Conservation (phyloP, 2,888 invertebrate genomes). For the Pilophorus perplexus region DNA sequence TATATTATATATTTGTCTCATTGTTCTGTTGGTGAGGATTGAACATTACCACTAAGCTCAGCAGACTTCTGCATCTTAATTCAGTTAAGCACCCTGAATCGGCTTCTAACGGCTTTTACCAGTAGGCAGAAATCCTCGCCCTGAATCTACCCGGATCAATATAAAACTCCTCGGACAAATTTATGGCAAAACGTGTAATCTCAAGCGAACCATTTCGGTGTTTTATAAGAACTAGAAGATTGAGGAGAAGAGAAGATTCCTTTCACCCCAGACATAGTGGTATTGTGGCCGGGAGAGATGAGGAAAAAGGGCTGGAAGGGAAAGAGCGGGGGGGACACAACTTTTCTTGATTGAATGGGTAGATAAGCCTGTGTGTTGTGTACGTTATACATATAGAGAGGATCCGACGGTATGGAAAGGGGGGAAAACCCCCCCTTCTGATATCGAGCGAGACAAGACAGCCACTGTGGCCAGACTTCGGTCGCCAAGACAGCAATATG, state of each 20-base stretch:
- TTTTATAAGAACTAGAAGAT: too few relatives aligned
- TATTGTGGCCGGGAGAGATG: slow-evolving; percentile 15
- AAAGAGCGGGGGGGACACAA: neutral
- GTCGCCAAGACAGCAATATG: slow-evolving; percentile 39
- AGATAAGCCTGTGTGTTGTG: neutral
- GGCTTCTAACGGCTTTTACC: too few relatives aligned
- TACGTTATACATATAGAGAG: slow-evolving; percentile 29
- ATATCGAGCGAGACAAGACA: slow-evolving; percentile 29
- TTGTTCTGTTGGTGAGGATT: too few relatives aligned
- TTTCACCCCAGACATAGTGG: neutral
- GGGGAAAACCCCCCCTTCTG: neutral
- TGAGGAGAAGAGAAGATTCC: neutral
- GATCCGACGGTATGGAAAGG: neutral
- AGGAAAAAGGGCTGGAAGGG: neutral
- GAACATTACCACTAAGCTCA: too few relatives aligned
- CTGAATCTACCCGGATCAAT: too few relatives aligned
- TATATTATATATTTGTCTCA: too few relatives aligned
- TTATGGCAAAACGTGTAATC: too few relatives aligned
- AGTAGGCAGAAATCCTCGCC: too few relatives aligned
- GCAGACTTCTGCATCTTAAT: too few relatives aligned
- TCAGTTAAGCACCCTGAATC: too few relatives aligned
- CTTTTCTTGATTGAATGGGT: slow-evolving; percentile 32
- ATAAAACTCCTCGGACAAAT: too few relatives aligned
- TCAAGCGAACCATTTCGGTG: too few relatives aligned
- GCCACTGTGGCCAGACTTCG: slow-evolving; percentile 24